Conservation (phyloP, 1,140 invertebrate genomes). For the Drosophila yakuba region DNA sequence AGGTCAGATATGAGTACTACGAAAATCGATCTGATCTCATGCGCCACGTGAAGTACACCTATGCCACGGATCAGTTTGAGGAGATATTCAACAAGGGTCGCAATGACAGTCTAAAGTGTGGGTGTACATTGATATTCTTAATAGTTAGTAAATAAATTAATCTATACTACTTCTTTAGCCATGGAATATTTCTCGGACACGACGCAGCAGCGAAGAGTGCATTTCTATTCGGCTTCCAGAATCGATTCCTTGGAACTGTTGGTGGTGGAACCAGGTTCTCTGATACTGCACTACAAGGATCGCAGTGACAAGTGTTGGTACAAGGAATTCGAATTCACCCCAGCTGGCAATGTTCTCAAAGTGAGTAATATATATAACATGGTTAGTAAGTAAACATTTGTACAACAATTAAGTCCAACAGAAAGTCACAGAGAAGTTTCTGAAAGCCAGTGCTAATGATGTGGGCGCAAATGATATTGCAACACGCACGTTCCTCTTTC, state of each 20-base stretch:
- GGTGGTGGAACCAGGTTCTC: conserved; percentile 40
- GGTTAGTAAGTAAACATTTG: not conserved
- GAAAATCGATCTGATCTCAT: conserved; percentile 89
- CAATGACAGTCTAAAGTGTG: conserved; percentile 89
- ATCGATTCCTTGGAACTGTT: conserved; percentile 65
- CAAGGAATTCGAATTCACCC: conserved; percentile 64
- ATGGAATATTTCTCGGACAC: conserved; percentile 56
- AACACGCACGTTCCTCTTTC: conserved; percentile 87
- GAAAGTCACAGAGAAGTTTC: conserved; percentile 68
- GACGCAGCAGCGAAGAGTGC: conserved; percentile 81
- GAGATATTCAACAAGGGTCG: conserved; percentile 90
- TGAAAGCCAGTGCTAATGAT: conserved; percentile 27
- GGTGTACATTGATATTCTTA: not conserved
- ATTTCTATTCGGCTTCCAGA: conserved; percentile 87
- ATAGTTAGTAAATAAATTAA: no score
- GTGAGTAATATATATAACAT: not conserved
- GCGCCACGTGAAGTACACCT: conserved; percentile 86
- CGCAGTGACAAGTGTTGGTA: conserved; percentile 67
- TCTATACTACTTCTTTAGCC: conserved; percentile 29
- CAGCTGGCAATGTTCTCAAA: conserved; percentile 31
- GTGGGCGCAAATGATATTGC: conserved; percentile 86
- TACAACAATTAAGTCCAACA: conserved; percentile 1
- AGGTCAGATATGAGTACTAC: conserved; percentile 89
- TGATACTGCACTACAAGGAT: conserved; percentile 52
- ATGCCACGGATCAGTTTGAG: conserved; percentile 86